A percentile compares a stretch with the other conserved stretches of the same genome.
phyloP scores from a whole-genome alignment of 2,797 vertebrate genomes.

The Danio aesculapii region DNA sequence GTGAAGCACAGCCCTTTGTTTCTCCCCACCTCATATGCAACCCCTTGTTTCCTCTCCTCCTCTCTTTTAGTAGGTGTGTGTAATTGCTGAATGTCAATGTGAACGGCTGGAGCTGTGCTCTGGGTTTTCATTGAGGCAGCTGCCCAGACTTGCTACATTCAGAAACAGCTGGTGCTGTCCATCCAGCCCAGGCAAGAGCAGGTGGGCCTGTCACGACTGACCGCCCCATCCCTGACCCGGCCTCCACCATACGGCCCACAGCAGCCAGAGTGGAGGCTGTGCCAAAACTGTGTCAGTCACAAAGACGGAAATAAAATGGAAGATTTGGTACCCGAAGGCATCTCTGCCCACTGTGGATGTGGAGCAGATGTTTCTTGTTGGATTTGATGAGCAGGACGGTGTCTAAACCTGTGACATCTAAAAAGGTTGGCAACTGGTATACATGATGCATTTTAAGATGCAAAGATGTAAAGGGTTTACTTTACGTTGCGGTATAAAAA shows the following conservation, averaged over 20 bases:
- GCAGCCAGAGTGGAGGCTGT: constrained; percentile 44
- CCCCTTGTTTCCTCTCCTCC: constrained; percentile 20
- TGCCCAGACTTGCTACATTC: constrained; percentile 58
- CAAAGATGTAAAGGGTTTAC: constrained; percentile 19
- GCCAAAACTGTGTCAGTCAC: constrained; percentile 57
- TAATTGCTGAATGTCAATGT: constrained; percentile 48
- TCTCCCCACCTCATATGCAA: constrained; percentile 26
- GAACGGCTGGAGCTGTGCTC: constrained; percentile 47
- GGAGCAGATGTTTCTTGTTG: constrained; percentile 54
- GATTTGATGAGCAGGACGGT: constrained; percentile 42
- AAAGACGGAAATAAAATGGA: constrained; percentile 49
- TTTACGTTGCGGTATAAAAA: not conserved
- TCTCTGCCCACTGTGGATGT: constrained; percentile 27
- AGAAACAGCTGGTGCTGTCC: constrained; percentile 65
- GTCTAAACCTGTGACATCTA: constrained; percentile 23
- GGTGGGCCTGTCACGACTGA: constrained; percentile 64
- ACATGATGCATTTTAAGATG: not conserved
- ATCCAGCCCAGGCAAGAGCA: constrained; percentile 57
- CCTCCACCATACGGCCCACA: constrained; percentile 45
- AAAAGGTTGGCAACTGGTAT: constrained; percentile 8
- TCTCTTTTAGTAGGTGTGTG: constrained; percentile 41
- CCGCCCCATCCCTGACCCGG: constrained; percentile 62
- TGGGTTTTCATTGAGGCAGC: constrained; percentile 45
- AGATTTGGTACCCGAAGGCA: constrained; percentile 44
- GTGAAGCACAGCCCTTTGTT: constrained; percentile 22